Base-by-base conservation (phyloP, 2,888 invertebrate genomes). In the Drosophila testacea region DNA sequence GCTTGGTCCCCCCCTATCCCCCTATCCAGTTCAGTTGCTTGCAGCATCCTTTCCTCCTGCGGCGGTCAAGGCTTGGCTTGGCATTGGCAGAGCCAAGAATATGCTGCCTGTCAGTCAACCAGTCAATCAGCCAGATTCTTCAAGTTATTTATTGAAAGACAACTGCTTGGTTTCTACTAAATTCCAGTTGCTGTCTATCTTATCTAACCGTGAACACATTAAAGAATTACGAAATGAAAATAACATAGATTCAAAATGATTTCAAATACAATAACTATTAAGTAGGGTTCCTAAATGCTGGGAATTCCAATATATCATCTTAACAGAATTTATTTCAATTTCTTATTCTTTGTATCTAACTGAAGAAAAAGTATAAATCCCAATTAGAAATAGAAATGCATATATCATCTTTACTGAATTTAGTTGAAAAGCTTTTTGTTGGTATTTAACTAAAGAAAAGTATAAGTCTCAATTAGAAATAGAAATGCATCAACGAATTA, bases 1-100 rank as follows among this genome's bases (percentile, higher is more conserved):
- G 0, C 22, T 22, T 22, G 22, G 22, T 22, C 2, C 44, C n/a
- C n/a, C n/a, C n/a, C n/a, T n/a, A n/a, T 2, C 3, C 13, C 32
- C 6, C 16, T 36, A 30, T 44, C 10, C 16, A 50, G 50, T 50
- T 34, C 70, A 32, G 48, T 47, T 54, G 42, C 30, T 60, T 46
- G 44, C 52, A 36, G 32, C 44, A 57, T 51, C 42, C 52, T 55
- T 52, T 73, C 34, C 52, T 51, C 48, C 46, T 34, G 34, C n/a
- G 63, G n/a, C 61, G 61, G 64, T 65, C 79, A 78, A 62, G 79
- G 42, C 59, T 30, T 30, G 30, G 32, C 30, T 70, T 71, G 50
- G 34, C 81, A 59, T 47, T 64, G 64, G 44, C 57, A 42, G 42
- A 38, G 42, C 63, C 28, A 64, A 71, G 59, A 64, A 67, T 41